Evolutionary conservation across 2,113 vertebrate species (phyloP).

Genomic region (Hymenochirus boettgeri): DNA sequence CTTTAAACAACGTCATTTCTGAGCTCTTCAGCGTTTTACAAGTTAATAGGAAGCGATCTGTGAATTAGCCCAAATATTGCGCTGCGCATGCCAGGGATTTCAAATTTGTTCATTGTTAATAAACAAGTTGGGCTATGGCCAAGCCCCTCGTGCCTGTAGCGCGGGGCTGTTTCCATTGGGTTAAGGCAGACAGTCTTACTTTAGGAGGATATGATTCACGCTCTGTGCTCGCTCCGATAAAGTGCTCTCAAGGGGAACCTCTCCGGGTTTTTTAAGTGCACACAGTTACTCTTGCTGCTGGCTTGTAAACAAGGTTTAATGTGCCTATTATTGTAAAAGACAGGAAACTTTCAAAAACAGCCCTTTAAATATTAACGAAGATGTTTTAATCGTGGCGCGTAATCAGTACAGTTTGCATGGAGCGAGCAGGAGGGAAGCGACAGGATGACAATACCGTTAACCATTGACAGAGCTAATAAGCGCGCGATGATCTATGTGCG

Average conservation of each 20-base stretch:
- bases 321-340: slow-evolving; percentile 90
- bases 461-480: slow-evolving; percentile 68
- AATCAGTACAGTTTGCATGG: slow-evolving; percentile 86
- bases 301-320: slow-evolving; percentile 92
- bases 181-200: slow-evolving; percentile 73
- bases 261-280: slow-evolving; percentile 78
- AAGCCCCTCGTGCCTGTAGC: slow-evolving; percentile 52
- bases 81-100: slow-evolving; percentile 31
- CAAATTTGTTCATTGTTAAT: slow-evolving; percentile 62
- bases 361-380: slow-evolving; percentile 84
- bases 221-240: slow-evolving; percentile 59
- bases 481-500: slow-evolving; percentile 49
- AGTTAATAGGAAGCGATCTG: slow-evolving; percentile 47
- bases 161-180: slow-evolving; percentile 61
- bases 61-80: slow-evolving; percentile 47
- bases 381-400: slow-evolving; percentile 87
- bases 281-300: slow-evolving; percentile 77
- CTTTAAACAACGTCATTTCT: slow-evolving; percentile 38
- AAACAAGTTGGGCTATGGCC: slow-evolving; percentile 69
- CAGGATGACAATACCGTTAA: slow-evolving; percentile 56
- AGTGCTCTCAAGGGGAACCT: slow-evolving; percentile 65
- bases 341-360: slow-evolving; percentile 84
- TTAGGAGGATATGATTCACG: slow-evolving; percentile 71
- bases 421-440: slow-evolving; percentile 50
- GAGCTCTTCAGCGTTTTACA: slow-evolving; percentile 44